Conservation (phyloP, 2,888 invertebrate species). For the Perizoma affinitatum region DNA sequence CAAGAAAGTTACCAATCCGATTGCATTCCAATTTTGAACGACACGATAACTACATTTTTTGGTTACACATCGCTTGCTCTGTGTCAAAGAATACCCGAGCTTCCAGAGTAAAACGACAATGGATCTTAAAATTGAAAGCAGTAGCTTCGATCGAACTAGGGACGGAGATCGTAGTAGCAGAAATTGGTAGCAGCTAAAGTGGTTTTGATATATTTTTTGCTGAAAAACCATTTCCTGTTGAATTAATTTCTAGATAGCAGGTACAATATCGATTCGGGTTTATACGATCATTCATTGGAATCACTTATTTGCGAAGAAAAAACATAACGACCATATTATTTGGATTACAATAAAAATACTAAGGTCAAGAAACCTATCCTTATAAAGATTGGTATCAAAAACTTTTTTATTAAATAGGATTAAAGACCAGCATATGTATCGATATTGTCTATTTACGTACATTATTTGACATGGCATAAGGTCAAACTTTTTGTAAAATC, state of each 20-base stretch:
- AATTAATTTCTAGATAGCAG: conserved; percentile 46
- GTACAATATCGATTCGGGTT: conserved; percentile 54
- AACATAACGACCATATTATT: no score
- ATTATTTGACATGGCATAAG: conserved; percentile 3
- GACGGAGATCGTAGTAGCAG: conserved; percentile 5
- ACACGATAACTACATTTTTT: conserved; percentile 6
- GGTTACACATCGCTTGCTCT: not conserved
- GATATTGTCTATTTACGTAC: not conserved
- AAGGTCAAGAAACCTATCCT: no score
- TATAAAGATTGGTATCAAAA: no score
- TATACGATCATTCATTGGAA: conserved; percentile 10
- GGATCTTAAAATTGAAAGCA: not conserved
- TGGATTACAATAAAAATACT: no score
- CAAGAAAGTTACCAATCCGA: conserved; percentile 36
- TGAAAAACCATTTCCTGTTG: conserved; percentile 66
- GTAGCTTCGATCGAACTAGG: conserved; percentile 3
- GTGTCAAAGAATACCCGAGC: not conserved
- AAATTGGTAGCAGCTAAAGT: conserved; percentile 58
- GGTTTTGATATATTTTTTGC: conserved; percentile 58
- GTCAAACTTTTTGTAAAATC: conserved; percentile 11
- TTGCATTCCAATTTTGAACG: conserved; percentile 5
- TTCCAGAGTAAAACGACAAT: conserved; percentile 10
- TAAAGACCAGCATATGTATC: no score
- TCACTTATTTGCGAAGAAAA: not conserved
- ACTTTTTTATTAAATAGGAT: no score